Percentiles rank a stretch among this genome's conserved stretches.
phyloP scores from a whole-genome alignment of 2,888 invertebrate species.

The Melipona bicolor region DNA sequence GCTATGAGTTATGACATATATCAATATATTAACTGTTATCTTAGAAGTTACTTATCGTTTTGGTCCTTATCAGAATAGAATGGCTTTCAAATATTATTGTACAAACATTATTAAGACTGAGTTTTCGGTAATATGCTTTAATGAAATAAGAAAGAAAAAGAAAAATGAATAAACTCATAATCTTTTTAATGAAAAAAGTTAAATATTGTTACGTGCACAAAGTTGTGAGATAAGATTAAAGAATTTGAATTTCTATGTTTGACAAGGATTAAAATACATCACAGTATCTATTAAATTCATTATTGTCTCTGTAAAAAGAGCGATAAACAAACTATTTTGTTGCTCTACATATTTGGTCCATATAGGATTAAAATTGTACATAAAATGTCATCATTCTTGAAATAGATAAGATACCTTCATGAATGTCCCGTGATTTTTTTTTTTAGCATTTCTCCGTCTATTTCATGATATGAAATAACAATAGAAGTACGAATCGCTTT shows the following conservation, averaged over 20 bases:
- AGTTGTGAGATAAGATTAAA: constrained; percentile 40
- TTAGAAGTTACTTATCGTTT: constrained; percentile 24
- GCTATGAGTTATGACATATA: constrained; percentile 20
- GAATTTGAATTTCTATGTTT: constrained; percentile 23
- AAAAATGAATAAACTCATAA: constrained; percentile 8
- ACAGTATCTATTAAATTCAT: constrained; percentile 10
- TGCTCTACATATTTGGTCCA: constrained; percentile 43
- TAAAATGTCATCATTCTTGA: constrained; percentile 51
- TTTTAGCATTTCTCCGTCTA: constrained; percentile 42
- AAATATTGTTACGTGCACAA: constrained; percentile 46
- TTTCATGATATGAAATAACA: constrained; percentile 37
- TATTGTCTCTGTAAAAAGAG: constrained; percentile 1
- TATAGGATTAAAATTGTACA: constrained; percentile 62
- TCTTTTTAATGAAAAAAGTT: constrained; percentile 31
- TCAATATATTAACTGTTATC: constrained; percentile 1
- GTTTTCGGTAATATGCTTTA: constrained; percentile 24
- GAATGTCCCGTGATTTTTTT: constrained; percentile 37
- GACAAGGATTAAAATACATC: constrained; percentile 27
- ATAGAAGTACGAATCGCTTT: constrained; percentile 46
- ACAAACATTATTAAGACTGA: constrained; percentile 37
- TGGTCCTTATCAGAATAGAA: constrained; percentile 36
- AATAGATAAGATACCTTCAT: constrained; percentile 38
- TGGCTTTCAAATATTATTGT: constrained; percentile 1
- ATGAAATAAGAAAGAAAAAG: not conserved
- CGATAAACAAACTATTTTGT: constrained; percentile 19